phyloP scores from a whole-genome alignment of 2,888 invertebrate species.

The Sarcophaga carnaria region DNA sequence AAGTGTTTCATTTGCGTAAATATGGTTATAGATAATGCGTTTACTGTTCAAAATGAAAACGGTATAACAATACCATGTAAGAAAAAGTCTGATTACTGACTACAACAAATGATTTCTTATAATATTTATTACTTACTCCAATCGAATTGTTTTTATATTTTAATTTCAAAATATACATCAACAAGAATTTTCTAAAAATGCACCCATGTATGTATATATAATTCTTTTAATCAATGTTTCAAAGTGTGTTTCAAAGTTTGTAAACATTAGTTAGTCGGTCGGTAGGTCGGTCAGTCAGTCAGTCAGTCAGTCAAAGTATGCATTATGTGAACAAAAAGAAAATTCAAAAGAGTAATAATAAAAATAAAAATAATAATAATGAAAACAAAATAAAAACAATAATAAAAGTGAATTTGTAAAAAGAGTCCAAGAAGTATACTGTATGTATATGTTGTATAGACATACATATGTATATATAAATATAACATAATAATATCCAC shows the following conservation, averaged over 20 bases:
- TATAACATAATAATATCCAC: conserved; percentile 39
- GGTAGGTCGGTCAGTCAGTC: not conserved
- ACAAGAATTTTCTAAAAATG: conserved; percentile 33
- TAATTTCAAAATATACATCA: conserved; percentile 60
- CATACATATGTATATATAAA: not conserved
- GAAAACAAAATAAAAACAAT: conserved; percentile 39
- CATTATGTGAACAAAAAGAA: conserved; percentile 60
- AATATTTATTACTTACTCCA: conserved; percentile 69
- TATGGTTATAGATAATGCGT: conserved; percentile 78
- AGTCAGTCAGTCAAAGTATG: conserved; percentile 30
- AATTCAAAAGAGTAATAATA: conserved; percentile 19
- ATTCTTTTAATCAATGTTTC: conserved; percentile 33
- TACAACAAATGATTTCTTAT: conserved; percentile 65
- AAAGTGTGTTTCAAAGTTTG: conserved; percentile 22
- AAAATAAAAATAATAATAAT: conserved; percentile 8
- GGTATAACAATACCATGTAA: conserved; percentile 69
- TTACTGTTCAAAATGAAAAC: conserved; percentile 73
- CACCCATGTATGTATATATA: not conserved
- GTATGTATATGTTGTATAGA: not conserved
- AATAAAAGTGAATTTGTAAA: conserved; percentile 43
- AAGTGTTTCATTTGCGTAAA: conserved; percentile 64
- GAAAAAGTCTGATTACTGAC: conserved; percentile 69
- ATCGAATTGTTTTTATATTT: conserved; percentile 70
- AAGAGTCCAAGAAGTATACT: conserved; percentile 12
- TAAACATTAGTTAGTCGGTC: conserved; percentile 26